Evolutionary conservation across 1,140 invertebrate genomes (phyloP), one percentile per base, ranked within the genome.

Genomic region (Ruditapes philippinarum): DNA sequence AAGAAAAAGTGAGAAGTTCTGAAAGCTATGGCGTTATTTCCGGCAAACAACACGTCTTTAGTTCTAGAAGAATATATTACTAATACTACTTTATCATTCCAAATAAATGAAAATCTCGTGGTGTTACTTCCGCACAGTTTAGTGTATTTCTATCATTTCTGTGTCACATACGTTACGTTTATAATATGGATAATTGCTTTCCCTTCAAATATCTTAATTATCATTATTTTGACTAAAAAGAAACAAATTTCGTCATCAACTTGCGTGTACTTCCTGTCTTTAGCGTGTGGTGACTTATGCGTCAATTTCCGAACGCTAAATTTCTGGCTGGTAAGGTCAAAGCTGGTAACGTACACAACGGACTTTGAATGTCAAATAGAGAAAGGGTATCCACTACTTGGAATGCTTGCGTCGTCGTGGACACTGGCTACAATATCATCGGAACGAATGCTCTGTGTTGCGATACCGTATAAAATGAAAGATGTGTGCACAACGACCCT

Each of bases 301-400:
- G 57, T 62, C 7, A 62, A 62, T 62, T 62, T 62, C 14, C 57
- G 57, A 28, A 62, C 57, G 25, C 28, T 62, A 9, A 62, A 62
- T 28, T 62, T 62, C 28, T 62, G 57, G 57, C 28, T 62, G 14
- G 57, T 62, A 28, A 25, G 57, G 28, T 62, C 57, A 11, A n/a
- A n/a, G 0, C 14, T 62, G 9, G 57, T 62, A 1, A 62, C 57
- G 5, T 62, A 62, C 25, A 62, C 57, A 28, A 28, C 57, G 25
- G 57, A 62, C 14, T 62, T 62, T n/a, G 57, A 62, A 62, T 62
- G 57, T 62, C 57, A 62, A 28, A 25, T 62, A 62, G 57, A 62
- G 7, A 62, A 62, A 28, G 57, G 22, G 25, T 28, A 62, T 62
- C 57, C 57, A n/a, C 25, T 62, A 1, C 25, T 62, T 4, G 57